These are phyloP conservation scores for Phalangium opilio DNA, from an alignment of 2,888 invertebrate genomes.

Conservation along the genomic window DNA sequence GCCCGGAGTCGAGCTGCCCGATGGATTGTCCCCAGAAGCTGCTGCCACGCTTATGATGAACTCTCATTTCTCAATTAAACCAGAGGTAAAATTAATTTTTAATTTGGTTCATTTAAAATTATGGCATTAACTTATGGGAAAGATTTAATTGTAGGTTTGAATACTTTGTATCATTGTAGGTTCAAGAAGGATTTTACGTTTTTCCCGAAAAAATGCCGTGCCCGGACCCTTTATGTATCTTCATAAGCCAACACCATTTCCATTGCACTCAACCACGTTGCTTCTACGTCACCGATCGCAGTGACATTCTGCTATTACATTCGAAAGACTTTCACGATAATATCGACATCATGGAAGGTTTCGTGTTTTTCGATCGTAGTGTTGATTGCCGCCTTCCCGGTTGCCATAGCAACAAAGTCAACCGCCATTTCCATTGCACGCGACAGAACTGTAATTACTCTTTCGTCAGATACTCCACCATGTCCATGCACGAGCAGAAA, in stretches of 20 bases:
- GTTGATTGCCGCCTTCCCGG: slow-evolving; percentile 50
- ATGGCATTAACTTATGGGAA: neutral
- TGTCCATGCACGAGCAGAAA: slow-evolving; percentile 54
- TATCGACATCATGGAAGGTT: slow-evolving; percentile 64
- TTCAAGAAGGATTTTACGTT: slow-evolving; percentile 30
- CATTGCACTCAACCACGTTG: slow-evolving; percentile 72
- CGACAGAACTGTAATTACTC: slow-evolving; percentile 52
- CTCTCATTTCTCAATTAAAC: neutral
- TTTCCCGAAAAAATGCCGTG: slow-evolving; percentile 40
- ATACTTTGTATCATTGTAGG: slow-evolving; percentile 19
- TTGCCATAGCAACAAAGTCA: slow-evolving; percentile 53
- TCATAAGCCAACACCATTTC: slow-evolving; percentile 53
- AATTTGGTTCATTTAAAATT: neutral
- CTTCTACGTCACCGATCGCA: slow-evolving; percentile 63
- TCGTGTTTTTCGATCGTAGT: slow-evolving; percentile 62
- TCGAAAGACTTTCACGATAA: slow-evolving; percentile 72
- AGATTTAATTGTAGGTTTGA: no score
- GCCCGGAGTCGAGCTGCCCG: no score
- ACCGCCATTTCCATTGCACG: slow-evolving; percentile 60
- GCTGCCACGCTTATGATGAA: neutral
- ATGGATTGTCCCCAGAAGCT: no score
- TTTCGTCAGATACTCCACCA: slow-evolving; percentile 55
- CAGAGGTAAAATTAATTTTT: neutral
- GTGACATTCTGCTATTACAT: slow-evolving; percentile 61
- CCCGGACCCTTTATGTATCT: slow-evolving; percentile 56